These are phyloP conservation scores for Drosophila setosimentum DNA, from an alignment of 2,888 invertebrate genomes.

Conservation along the genomic window DNA sequence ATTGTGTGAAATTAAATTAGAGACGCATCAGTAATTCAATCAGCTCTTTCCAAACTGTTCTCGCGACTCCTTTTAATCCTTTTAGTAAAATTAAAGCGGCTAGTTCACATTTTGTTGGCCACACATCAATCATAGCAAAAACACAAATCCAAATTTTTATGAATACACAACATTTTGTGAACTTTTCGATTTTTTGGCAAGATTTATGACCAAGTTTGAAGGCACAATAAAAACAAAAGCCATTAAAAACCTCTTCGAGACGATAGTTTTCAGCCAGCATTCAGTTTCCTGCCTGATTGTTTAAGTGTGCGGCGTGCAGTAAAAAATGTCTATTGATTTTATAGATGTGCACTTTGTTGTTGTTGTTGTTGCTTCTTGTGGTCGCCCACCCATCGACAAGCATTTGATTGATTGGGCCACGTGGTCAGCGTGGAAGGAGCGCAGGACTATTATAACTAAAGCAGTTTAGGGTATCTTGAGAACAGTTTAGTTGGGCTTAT, in stretches of 20 bases:
- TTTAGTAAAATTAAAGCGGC: neutral
- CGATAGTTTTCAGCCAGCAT: conserved; percentile 51
- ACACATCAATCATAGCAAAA: conserved; percentile 43
- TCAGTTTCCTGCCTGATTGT: conserved; percentile 51
- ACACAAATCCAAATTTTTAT: conserved; percentile 21
- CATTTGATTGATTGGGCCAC: conserved; percentile 55
- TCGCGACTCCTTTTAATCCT: neutral
- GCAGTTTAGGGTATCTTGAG: conserved; percentile 15
- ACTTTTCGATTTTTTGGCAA: conserved; percentile 26
- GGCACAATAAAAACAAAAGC: conserved; percentile 24
- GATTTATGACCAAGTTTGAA: conserved; percentile 46
- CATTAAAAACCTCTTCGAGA: conserved; percentile 22
- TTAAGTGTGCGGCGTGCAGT: conserved; percentile 46
- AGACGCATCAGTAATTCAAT: conserved; percentile 65
- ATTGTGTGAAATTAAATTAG: conserved; percentile 71
- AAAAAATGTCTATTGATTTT: conserved; percentile 54
- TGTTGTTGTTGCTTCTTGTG: neutral
- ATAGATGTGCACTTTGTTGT: conserved; percentile 20
- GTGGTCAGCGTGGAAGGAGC: conserved; percentile 4
- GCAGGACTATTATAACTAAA: neutral
- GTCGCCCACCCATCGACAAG: conserved; percentile 35
- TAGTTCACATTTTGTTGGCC: neutral
- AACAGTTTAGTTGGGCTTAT: conserved; percentile 22
- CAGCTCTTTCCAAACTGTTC: neutral
- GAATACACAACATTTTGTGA: conserved; percentile 19